phyloP scores from a whole-genome alignment of 2,113 vertebrate genomes.

The Asarcornis scutulata region DNA sequence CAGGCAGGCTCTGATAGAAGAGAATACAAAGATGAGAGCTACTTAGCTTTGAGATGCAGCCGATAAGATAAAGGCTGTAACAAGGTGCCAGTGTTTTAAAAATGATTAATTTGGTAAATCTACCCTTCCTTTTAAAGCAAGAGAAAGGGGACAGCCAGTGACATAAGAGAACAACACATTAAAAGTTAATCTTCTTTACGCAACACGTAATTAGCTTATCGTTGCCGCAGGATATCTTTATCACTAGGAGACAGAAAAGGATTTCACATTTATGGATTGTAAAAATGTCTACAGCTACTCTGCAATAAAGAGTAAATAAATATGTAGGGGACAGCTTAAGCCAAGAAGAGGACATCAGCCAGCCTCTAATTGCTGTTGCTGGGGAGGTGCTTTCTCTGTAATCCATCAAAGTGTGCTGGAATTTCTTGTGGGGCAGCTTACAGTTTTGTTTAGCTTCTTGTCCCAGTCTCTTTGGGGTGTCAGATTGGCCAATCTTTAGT shows the following conservation, averaged over 20 bases:
- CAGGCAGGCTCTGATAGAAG: background rate
- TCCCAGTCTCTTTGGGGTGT: background rate
- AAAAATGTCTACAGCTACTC: slow-evolving; percentile 37
- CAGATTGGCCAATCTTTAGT: background rate
- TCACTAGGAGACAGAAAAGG: background rate
- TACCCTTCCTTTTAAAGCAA: background rate
- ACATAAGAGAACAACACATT: slow-evolving; percentile 34
- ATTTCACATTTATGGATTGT: slow-evolving; percentile 28
- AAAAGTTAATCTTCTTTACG: slow-evolving; percentile 55
- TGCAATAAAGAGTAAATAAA: background rate
- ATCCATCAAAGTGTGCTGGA: background rate
- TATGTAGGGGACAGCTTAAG: background rate
- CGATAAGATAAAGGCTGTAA: background rate
- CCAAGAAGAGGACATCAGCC: background rate
- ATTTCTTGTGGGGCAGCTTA: background rate
- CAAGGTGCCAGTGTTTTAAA: slow-evolving; percentile 1
- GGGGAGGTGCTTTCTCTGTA: background rate
- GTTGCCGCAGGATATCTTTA: slow-evolving; percentile 43
- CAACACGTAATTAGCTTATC: slow-evolving; percentile 43
- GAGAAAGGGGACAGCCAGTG: background rate
- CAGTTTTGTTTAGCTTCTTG: background rate
- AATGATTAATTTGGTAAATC: slow-evolving; percentile 12
- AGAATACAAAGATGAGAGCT: background rate
- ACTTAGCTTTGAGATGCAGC: background rate
- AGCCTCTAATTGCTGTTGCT: background rate